Evolutionary conservation across 2,888 invertebrate species (phyloP).

Genomic region (Eristalis intricaria): DNA sequence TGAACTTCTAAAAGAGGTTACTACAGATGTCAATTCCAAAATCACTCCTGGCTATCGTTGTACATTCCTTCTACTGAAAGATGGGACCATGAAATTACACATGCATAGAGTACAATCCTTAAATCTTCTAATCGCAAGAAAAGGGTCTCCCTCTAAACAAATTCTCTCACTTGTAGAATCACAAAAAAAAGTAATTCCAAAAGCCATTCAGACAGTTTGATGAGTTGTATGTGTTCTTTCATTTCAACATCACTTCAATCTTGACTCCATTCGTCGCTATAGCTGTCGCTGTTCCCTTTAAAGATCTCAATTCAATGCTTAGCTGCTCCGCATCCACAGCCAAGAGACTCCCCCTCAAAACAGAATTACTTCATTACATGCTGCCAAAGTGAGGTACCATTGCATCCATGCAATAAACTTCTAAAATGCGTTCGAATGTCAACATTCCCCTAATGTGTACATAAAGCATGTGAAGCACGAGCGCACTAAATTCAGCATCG

Average conservation of each 20-base stretch:
- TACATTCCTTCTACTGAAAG: too few species aligned
- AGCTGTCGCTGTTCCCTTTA: not conserved
- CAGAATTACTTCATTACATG: not conserved
- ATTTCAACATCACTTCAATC: not conserved
- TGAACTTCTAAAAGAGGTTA: too few species aligned
- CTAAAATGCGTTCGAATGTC: slow-evolving; percentile 10
- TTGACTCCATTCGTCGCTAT: too few species aligned
- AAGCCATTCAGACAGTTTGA: not conserved
- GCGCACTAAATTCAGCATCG: slow-evolving; percentile 14
- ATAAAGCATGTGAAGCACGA: slow-evolving; percentile 31
- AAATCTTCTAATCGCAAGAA: too few species aligned
- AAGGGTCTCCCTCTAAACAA: too few species aligned
- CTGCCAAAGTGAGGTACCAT: slow-evolving; percentile 2
- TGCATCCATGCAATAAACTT: slow-evolving; percentile 29
- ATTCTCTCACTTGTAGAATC: not conserved
- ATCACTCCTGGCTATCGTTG: too few species aligned
- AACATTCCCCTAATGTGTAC: slow-evolving; percentile 28
- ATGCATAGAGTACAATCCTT: too few species aligned
- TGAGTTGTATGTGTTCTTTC: not conserved
- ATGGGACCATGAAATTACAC: too few species aligned
- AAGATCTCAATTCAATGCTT: not conserved
- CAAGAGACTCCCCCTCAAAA: not conserved
- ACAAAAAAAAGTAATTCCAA: not conserved
- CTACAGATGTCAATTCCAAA: too few species aligned
- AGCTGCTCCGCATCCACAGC: too few species aligned